Base-by-base conservation (phyloP, 92 coral and sea anemone species). In the Actinernus sp. region DNA sequence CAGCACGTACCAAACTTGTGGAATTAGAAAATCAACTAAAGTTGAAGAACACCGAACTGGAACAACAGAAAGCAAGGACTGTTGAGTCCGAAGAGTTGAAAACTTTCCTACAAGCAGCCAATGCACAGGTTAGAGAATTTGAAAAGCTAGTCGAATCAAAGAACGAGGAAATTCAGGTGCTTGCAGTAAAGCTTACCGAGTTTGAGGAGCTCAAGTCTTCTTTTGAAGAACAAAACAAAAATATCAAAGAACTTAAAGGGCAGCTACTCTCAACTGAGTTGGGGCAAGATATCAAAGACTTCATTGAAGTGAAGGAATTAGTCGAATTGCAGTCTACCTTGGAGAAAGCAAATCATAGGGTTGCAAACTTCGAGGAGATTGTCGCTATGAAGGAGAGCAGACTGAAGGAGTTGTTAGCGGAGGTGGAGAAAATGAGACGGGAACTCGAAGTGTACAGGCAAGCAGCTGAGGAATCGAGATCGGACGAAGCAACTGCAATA, bases 31-130 rank as follows among this genome's bases (percentile, higher is more conserved):
- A 33, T 24, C 53, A 68, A 32, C 58, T 45, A 26, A 31, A 23
- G 12, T 46, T 26, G 10, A 69, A 71, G 14, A 31, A 51, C 13
- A 19, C 17, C 49, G 85, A 75, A 34, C 26, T 82, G 61, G 63
- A 77, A 60, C 38, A 55, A 1, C 33, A 27, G 40, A 60, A 60
- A 14, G 41, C 14, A 7, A 7, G 14, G 12, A 18, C 27, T 54
- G 38, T 13, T 10, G 40, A 0, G 40, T 9, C 8, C 31, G 39
- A 55, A 27, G 40, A 64, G 26, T 20, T 61, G 71, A 69, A 72
- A 40, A 29, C 29, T 16, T 58, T 59, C 9, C 14, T 71, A 50
- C 34, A 80, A 45, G 57, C 41, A 0, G 61, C 41, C 47, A 80
- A 71, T 12, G 31, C 34, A 3, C 53, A 63, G 52, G 48, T 71